phyloP scores from a whole-genome alignment of 2,113 vertebrate species.

The Plecturocebus donacophilus region DNA sequence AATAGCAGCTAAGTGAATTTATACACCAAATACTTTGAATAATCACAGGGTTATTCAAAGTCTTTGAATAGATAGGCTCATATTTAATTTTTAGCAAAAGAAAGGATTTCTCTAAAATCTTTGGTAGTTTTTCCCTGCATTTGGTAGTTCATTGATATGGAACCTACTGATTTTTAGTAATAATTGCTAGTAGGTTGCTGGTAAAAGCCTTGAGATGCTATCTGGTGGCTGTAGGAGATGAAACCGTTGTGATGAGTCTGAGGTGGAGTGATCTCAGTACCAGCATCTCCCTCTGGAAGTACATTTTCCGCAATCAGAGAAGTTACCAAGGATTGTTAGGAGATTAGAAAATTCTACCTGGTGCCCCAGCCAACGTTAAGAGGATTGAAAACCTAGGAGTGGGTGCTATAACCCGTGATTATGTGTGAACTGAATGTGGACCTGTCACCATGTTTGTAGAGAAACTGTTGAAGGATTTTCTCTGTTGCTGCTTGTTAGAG shows the following conservation, averaged over 20 bases:
- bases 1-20: not conserved
- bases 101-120: not conserved
- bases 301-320: not conserved
- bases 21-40: not conserved
- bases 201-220: not conserved
- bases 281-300: not conserved
- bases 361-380: not conserved
- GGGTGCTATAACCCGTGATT: not conserved
- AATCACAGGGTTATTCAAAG: not conserved
- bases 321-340: not conserved
- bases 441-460: not conserved
- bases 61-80: not conserved
- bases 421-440: not conserved
- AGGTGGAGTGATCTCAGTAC: not conserved
- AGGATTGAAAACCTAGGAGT: not conserved
- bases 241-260: not conserved
- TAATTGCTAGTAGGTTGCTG: not conserved
- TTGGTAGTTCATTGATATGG: not conserved
- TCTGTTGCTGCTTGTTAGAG: not conserved
- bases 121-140: not conserved
- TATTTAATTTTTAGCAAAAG: not conserved
- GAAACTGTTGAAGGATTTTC: not conserved
- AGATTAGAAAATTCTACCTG: not conserved
- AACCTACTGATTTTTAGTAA: not conserved
- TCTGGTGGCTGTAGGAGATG: not conserved